phyloP scores from a whole-genome alignment of 2,113 vertebrate species.

The Pterocles burchelli region DNA sequence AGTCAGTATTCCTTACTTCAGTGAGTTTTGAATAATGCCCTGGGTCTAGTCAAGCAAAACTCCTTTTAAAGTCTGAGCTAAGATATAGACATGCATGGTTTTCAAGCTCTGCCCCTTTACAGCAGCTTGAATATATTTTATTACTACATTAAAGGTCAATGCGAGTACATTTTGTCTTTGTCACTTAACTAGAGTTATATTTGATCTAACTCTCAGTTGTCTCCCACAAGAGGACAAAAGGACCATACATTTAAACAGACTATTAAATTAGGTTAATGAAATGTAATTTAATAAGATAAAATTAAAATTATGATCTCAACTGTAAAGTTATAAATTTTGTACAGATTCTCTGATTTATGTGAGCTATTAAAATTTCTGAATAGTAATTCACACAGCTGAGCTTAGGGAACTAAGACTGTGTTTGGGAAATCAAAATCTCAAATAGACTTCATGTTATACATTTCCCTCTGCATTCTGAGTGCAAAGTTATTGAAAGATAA shows the following conservation, averaged over 20 bases:
- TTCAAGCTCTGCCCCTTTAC: background rate
- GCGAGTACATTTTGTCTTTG: slow-evolving; percentile 4
- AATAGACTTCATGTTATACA: background rate
- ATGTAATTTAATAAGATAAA: background rate
- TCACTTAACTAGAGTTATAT: slow-evolving; percentile 1
- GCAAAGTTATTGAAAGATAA: background rate
- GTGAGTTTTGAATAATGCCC: background rate
- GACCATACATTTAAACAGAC: background rate
- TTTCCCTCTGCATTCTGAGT: background rate
- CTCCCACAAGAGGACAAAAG: background rate
- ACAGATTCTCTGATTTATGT: background rate
- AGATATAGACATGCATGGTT: background rate
- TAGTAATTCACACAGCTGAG: background rate
- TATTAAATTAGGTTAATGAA: slow-evolving; percentile 33
- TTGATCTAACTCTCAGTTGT: background rate
- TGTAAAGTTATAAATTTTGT: background rate
- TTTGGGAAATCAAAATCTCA: background rate
- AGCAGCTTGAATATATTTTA: background rate
- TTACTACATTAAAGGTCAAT: slow-evolving; percentile 14
- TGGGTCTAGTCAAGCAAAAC: background rate
- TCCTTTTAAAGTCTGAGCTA: background rate
- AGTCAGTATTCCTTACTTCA: background rate
- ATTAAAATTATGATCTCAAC: slow-evolving; percentile 4
- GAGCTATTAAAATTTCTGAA: background rate
- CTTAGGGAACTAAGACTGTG: background rate